Conservation (phyloP, 2,797 vertebrate species). For the Chaetodon trifasciatus region DNA sequence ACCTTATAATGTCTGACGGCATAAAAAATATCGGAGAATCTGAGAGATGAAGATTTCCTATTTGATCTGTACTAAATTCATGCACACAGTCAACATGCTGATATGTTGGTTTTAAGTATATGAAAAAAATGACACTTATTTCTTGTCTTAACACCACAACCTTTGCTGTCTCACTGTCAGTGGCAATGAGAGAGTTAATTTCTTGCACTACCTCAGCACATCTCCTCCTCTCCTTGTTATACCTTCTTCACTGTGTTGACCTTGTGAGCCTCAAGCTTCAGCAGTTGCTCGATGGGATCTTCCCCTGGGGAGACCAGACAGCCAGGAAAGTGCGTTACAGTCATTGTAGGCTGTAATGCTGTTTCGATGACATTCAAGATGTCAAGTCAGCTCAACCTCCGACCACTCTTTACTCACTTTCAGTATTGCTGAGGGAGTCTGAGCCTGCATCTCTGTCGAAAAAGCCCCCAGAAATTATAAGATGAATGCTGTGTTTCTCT, state of each 20-base stretch:
- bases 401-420: slow-evolving; percentile 75
- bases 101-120: background rate
- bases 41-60: background rate
- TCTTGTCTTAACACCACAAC: background rate
- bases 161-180: slow-evolving; percentile 3
- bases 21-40: background rate
- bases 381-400: slow-evolving; percentile 53
- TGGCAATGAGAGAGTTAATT: slow-evolving; percentile 10
- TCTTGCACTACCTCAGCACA: slow-evolving; percentile 22
- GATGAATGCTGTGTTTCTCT: slow-evolving; percentile 13
- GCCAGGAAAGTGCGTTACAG: slow-evolving; percentile 52
- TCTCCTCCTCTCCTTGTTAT: slow-evolving; percentile 41
- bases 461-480: slow-evolving; percentile 18
- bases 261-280: slow-evolving; percentile 89
- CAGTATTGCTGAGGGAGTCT: slow-evolving; percentile 52
- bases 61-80: background rate
- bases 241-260: slow-evolving; percentile 92
- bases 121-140: slow-evolving; percentile 3
- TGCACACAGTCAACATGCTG: background rate
- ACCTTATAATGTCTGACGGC: background rate
- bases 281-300: slow-evolving; percentile 91
- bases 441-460: slow-evolving; percentile 50
- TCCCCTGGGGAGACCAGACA: slow-evolving; percentile 73
- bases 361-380: slow-evolving; percentile 61
- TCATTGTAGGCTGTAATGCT: slow-evolving; percentile 29